phyloP scores from a whole-genome alignment of 2,888 invertebrate genomes.

The Drosophila limbata region DNA sequence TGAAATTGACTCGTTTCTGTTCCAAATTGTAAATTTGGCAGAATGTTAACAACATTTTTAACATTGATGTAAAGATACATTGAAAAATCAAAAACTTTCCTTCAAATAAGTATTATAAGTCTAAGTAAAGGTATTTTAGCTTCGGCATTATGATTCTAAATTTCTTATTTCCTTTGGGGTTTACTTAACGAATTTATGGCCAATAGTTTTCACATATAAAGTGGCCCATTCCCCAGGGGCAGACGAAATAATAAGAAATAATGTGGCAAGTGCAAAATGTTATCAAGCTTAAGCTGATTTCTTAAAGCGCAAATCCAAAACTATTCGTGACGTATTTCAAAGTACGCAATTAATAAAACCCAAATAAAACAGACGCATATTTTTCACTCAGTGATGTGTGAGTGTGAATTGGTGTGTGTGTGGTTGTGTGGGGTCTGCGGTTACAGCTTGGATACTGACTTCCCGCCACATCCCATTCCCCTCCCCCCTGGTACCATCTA shows the following conservation, averaged over 20 bases:
- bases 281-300: slow-evolving; percentile 12
- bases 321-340: slow-evolving; percentile 6
- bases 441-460: slow-evolving; percentile 26
- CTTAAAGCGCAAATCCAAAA: slow-evolving; percentile 9
- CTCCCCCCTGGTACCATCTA: slow-evolving; percentile 11
- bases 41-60: no score
- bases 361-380: neutral
- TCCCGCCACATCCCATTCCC: neutral
- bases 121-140: slow-evolving; percentile 2
- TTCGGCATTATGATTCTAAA: neutral
- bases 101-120: no score
- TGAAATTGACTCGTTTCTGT: no score
- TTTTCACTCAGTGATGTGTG: slow-evolving; percentile 12
- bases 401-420: slow-evolving; percentile 2
- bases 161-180: neutral
- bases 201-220: slow-evolving; percentile 8
- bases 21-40: no score
- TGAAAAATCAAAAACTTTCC: no score
- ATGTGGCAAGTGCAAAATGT: slow-evolving; percentile 17
- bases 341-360: slow-evolving; percentile 28
- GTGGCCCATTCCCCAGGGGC: slow-evolving; percentile 1
- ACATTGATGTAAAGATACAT: no score
- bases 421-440: slow-evolving; percentile 38
- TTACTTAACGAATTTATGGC: slow-evolving; percentile 16
- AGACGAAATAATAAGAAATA: neutral